Base-by-base conservation (phyloP, 2,113 vertebrate genomes). In the Toxostoma redivivum region DNA sequence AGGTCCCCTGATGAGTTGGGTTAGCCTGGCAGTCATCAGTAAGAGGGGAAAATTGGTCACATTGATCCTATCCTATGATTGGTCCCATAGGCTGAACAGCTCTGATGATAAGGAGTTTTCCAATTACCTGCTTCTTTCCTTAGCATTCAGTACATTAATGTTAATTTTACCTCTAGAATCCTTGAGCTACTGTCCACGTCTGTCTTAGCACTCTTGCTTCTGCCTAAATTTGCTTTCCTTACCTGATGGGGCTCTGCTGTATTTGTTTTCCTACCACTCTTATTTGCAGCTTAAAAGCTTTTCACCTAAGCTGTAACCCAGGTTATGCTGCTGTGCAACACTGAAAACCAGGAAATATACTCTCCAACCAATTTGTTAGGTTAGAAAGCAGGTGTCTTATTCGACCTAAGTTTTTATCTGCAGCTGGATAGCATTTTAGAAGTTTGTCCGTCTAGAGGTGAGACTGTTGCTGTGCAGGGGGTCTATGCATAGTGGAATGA, bases 271-370 rank as follows among this genome's bases (percentile, higher is more conserved):
- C 77, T n/a, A 56, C 12, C 21, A 21, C 6, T 23, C 5, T 24
- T 56, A 6, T 24, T 61, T 61, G n/a, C 24, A 78, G 33, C 3
- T 35, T 37, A 44, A 16, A 27, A 78, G 8, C 2, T 81, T 88
- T 90, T 54, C 64, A 71, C 16, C 5, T 19, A 61, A 56, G 3
- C n/a, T 0, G 0, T 27, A 83, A 50, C 14, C 8, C 10, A 37
- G 5, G 9, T 40, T 83, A 22, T 0, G 0, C 10, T 61, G 17
- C 28, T 54, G 12, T 64, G 25, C 8, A 25, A 24, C 23, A 24
- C 0, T 51, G 15, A 69, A 51, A 33, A 37, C 9, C 8, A 10
- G 11, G 27, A 60, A 77, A 77, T 51, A 58, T 50, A 44, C 18
- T 67, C 22, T 51, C 27, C 37, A 60, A 38, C 7, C 11, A 15